Evolutionary conservation across 2,888 invertebrate genomes (phyloP), one percentile per base, ranked within the genome.

Genomic region (Galerucella pusilla): DNA sequence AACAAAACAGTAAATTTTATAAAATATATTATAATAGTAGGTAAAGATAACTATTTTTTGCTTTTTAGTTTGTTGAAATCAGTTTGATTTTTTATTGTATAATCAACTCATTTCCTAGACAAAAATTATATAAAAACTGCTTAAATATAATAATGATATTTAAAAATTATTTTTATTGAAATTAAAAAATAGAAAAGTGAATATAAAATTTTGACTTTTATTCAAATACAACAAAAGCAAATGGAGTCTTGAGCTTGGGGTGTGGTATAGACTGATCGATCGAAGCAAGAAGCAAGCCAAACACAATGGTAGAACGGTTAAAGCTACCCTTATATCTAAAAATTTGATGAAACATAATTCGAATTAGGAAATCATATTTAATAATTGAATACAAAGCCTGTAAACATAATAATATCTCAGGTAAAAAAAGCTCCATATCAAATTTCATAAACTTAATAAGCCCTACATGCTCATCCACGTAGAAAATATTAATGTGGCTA

Each of bases 321-420:
- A 16, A 60, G 5, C 20, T 14, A 65, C 35, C 64, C 64, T 61
- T 25, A 52, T 42, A 67, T 11, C 25, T 68, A 35, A 16, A 68
- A 61, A 61, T 65, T 68, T 68, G 68, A 74, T 74, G 65, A 74
- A 73, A 71, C 25, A 73, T 71, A 61, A 74, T 79, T 78, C 70
- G 77, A 80, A 74, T 79, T 79, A 81, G 79, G 63, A 80, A 79
- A 80, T 80, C 73, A 81, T 81, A 80, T 81, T 81, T 81, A 79
- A 80, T 79, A 80, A 83, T 61, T 28, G 75, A 65, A 61, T 74
- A 79, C 76, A 81, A 78, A 77, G 71, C 61, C 70, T 61, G 77
- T 57, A 71, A 9, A 77, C 59, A 76, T 61, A 65, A 67, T n/a
- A 71, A 71, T 57, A 20, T 20, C 46, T 61, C 79, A 80, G 79